Conservation (phyloP, 92 coral and sea anemone genomes). For the Bergia puertoricense region DNA sequence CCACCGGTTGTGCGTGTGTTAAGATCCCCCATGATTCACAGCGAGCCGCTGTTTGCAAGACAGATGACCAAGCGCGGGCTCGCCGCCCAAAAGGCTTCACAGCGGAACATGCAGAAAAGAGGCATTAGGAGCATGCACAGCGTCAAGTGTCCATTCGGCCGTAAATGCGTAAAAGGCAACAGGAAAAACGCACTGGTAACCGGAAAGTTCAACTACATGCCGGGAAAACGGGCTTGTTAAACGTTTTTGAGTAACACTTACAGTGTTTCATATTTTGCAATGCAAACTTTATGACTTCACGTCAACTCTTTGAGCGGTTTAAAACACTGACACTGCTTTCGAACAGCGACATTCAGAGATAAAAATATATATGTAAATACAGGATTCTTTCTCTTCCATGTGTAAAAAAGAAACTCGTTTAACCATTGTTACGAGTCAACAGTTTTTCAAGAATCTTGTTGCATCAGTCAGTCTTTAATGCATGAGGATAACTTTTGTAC, state of each 20-base stretch:
- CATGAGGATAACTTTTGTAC: no score
- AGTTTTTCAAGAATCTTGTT: neutral
- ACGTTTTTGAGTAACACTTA: neutral
- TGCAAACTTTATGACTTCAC: no score
- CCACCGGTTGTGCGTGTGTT: constrained; percentile 10
- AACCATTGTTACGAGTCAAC: neutral
- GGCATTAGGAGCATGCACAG: constrained; percentile 30
- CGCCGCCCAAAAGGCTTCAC: constrained; percentile 29
- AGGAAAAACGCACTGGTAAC: constrained; percentile 26
- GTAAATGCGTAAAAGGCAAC: constrained; percentile 30
- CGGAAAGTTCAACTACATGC: constrained; percentile 17
- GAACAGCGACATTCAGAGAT: neutral
- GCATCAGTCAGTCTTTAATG: neutral
- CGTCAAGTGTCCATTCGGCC: constrained; percentile 4
- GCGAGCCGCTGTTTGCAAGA: neutral
- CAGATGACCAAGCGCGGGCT: constrained; percentile 44
- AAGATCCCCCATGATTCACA: constrained; percentile 6
- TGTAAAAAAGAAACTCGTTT: no score
- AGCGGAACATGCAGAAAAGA: neutral
- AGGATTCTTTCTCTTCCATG: neutral
- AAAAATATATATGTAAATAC: neutral
- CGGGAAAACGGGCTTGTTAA: constrained; percentile 16
- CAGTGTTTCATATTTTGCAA: neutral
- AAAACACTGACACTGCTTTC: neutral
- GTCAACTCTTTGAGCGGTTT: neutral